Conservation (phyloP, 2,113 vertebrate species). For the Tragelaphus buxtoni region DNA sequence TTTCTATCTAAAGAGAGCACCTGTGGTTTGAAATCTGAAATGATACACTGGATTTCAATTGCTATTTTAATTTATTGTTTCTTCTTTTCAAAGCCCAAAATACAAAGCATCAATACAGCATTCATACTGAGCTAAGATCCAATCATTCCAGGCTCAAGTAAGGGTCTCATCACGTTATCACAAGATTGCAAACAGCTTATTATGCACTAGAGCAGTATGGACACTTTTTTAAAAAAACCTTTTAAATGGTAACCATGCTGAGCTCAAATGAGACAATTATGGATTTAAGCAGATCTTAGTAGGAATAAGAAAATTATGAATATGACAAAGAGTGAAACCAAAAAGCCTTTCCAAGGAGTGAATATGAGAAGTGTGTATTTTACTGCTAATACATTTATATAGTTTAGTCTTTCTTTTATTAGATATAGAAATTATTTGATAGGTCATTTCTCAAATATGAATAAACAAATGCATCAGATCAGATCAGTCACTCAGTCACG, state of each 20-base stretch:
- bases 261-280: slow-evolving; percentile 66
- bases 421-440: neutral
- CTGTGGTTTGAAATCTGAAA: slow-evolving; percentile 28
- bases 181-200: slow-evolving; percentile 52
- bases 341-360: neutral
- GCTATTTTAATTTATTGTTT: slow-evolving; percentile 33
- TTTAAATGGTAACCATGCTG: slow-evolving; percentile 58
- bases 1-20: neutral
- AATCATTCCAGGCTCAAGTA: slow-evolving; percentile 36
- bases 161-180: neutral
- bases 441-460: neutral
- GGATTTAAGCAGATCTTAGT: slow-evolving; percentile 45
- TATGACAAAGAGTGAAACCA: slow-evolving; percentile 9
- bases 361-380: neutral
- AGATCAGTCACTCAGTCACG: too few species aligned
- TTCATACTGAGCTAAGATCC: slow-evolving; percentile 27
- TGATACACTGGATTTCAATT: slow-evolving; percentile 31
- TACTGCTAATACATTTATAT: neutral
- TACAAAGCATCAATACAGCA: slow-evolving; percentile 8
- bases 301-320: slow-evolving; percentile 42
- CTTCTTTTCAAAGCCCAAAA: neutral
- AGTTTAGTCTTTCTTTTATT: neutral
- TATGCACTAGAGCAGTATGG: slow-evolving; percentile 41
- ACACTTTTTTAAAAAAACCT: slow-evolving; percentile 23
- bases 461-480: neutral